These are phyloP conservation scores for Adoxophyes honmai DNA, from an alignment of 1,140 invertebrate species.

Conservation along the genomic window DNA sequence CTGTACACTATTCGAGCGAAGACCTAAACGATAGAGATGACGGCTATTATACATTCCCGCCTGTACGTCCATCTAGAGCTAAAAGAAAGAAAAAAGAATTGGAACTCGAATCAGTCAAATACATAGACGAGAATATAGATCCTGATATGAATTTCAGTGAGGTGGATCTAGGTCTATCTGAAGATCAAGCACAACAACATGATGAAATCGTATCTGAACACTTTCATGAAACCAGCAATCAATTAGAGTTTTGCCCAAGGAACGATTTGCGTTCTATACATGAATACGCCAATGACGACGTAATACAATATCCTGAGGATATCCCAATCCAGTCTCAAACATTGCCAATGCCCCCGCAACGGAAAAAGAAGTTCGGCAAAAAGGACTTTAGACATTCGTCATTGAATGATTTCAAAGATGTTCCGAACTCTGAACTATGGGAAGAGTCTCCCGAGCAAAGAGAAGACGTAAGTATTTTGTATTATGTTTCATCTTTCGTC, in stretches of 20 bases:
- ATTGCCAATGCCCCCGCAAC: constrained; percentile 63
- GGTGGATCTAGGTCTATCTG: constrained; percentile 49
- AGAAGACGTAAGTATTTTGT: constrained; percentile 59
- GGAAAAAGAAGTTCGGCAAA: constrained; percentile 52
- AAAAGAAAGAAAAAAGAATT: constrained; percentile 69
- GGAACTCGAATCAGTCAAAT: constrained; percentile 46
- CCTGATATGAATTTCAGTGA: constrained; percentile 67
- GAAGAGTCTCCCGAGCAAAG: constrained; percentile 36
- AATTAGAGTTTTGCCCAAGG: constrained; percentile 38
- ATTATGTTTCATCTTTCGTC: too few relatives aligned
- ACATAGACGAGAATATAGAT: constrained; percentile 63
- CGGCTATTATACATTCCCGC: constrained; percentile 75
- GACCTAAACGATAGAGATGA: constrained; percentile 71
- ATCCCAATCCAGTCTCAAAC: constrained; percentile 68
- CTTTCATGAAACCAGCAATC: constrained; percentile 23
- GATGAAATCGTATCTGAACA: constrained; percentile 30
- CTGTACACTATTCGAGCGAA: constrained; percentile 53
- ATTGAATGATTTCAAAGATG: constrained; percentile 50
- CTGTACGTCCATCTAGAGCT: constrained; percentile 67
- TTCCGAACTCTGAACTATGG: constrained; percentile 37
- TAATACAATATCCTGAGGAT: constrained; percentile 70
- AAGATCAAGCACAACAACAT: constrained; percentile 43
- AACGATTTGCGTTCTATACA: constrained; percentile 62
- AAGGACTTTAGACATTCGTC: constrained; percentile 57
- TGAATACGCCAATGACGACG: constrained; percentile 63